Evolutionary conservation across 2,797 vertebrate genomes (phyloP).

Genomic region (Acestrorhynchus altus): DNA sequence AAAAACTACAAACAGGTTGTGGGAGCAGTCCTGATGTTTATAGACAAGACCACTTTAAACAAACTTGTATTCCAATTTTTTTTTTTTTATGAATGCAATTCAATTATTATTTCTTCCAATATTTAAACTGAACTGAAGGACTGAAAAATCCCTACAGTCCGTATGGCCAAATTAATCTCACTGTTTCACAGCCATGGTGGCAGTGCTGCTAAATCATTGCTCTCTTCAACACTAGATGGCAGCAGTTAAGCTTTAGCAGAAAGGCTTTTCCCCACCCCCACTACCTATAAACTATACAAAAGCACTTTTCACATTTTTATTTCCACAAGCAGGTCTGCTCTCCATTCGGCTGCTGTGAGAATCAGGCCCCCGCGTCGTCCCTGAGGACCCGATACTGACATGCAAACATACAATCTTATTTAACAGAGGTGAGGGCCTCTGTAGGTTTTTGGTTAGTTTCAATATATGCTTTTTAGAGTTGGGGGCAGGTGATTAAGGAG

Average conservation of each 20-base stretch:
- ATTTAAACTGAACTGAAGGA: neutral
- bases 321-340: constrained; percentile 49
- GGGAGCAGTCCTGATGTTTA: neutral
- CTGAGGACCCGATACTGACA: constrained; percentile 12
- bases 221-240: constrained; percentile 82
- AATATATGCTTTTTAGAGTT: constrained; percentile 17
- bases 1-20: neutral
- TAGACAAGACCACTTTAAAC: neutral
- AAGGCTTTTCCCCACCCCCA: constrained; percentile 7
- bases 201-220: constrained; percentile 1
- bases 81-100: no score
- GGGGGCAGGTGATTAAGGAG: constrained; percentile 28
- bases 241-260: constrained; percentile 78
- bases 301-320: constrained; percentile 67
- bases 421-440: constrained; percentile 14
- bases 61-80: no score
- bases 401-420: constrained; percentile 41
- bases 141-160: neutral
- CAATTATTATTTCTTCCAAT: no score
- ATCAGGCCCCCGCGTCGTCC: constrained; percentile 24
- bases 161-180: constrained; percentile 1
- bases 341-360: constrained; percentile 25
- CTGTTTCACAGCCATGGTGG: constrained; percentile 35
- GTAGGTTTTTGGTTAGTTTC: constrained; percentile 1
- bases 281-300: constrained; percentile 56